phyloP scores from a whole-genome alignment of 2,888 invertebrate genomes.

The Drosophila falleni region DNA sequence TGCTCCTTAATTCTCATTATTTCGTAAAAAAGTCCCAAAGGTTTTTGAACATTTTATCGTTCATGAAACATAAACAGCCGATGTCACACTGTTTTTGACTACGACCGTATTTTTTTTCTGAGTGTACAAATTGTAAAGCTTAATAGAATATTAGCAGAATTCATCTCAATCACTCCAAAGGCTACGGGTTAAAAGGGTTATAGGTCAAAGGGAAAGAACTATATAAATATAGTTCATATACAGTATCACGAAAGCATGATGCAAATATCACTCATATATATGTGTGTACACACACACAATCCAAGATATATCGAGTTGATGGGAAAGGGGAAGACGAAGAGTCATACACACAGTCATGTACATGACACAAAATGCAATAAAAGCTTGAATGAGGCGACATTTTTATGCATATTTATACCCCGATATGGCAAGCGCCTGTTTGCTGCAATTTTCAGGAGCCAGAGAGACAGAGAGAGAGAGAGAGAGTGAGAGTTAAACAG shows the following conservation, averaged over 20 bases:
- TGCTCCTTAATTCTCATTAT: no score
- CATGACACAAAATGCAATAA: conserved; percentile 68
- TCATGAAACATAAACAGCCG: no score
- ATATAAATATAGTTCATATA: conserved; percentile 48
- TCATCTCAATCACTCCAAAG: conserved; percentile 25
- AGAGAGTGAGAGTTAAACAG: not conserved
- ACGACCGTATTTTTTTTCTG: no score
- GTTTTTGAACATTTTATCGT: no score
- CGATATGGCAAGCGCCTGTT: conserved; percentile 38
- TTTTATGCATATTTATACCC: conserved; percentile 73
- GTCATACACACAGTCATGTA: conserved; percentile 45
- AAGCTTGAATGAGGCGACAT: conserved; percentile 68
- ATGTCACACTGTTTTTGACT: no score
- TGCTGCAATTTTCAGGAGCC: conserved; percentile 15
- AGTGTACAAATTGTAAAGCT: conserved; percentile 42
- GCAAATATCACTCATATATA: conserved; percentile 3
- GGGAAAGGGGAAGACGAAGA: conserved; percentile 17
- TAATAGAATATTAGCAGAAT: conserved; percentile 61
- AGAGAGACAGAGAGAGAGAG: not conserved
- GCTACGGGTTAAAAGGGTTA: not conserved
- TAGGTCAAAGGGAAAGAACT: conserved; percentile 10
- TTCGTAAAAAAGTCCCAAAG: no score
- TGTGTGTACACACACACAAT: not conserved
- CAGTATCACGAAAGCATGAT: not conserved
- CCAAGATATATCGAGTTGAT: not conserved